Evolutionary conservation across 2,888 invertebrate genomes (phyloP).

Genomic region (Lobophora halterata): DNA sequence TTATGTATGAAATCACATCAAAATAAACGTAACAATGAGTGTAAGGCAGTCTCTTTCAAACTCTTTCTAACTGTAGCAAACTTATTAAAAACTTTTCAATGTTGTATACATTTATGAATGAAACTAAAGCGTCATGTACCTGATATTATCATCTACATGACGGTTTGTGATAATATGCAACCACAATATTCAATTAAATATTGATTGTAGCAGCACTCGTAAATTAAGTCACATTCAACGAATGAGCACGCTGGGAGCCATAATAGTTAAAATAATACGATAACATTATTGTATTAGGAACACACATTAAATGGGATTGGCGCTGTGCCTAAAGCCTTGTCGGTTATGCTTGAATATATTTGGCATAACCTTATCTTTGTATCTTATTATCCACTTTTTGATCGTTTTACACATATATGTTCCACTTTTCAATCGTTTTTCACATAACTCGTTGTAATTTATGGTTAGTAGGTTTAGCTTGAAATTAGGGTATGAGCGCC

Average conservation of each 20-base stretch:
- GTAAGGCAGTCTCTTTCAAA: too few relatives aligned
- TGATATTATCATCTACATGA: conserved; percentile 1
- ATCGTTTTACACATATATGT: too few relatives aligned
- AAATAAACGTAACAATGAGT: too few relatives aligned
- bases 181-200: conserved; percentile 15
- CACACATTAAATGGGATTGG: conserved; percentile 48
- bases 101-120: neutral
- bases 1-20: too few relatives aligned
- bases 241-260: conserved; percentile 32
- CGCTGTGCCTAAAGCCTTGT: conserved; percentile 24
- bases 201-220: conserved; percentile 21
- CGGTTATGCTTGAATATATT: conserved; percentile 4
- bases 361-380: conserved; percentile 4
- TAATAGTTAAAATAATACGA: conserved; percentile 51
- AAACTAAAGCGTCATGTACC: neutral
- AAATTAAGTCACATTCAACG: conserved; percentile 26
- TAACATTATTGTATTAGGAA: conserved; percentile 56
- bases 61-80: too few relatives aligned
- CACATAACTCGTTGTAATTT: neutral
- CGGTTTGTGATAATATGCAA: conserved; percentile 12
- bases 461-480: too few relatives aligned
- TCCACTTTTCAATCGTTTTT: too few relatives aligned
- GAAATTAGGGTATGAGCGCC: too few relatives aligned
- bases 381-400: too few relatives aligned
- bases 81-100: neutral